These are phyloP conservation scores for Gallinago stenura DNA, from an alignment of 2,797 vertebrate species.

Conservation along the genomic window DNA sequence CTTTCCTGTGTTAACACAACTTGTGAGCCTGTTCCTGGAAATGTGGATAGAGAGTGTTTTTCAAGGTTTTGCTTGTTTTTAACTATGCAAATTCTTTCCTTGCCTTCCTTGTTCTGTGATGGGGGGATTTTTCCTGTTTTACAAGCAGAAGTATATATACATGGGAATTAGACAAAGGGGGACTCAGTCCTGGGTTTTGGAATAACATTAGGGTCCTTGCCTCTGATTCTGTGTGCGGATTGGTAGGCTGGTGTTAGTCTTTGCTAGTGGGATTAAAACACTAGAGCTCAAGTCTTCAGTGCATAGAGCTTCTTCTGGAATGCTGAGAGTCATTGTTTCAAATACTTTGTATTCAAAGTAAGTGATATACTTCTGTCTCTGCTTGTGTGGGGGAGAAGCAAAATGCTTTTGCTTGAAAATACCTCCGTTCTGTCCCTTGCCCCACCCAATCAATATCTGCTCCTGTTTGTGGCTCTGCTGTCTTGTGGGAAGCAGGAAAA, in stretches of 20 bases:
- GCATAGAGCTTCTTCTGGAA: background rate
- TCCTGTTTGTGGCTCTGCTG: background rate
- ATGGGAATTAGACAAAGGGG: background rate
- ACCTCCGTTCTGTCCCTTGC: background rate
- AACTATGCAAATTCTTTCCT: background rate
- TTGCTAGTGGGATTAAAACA: background rate
- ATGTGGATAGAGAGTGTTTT: background rate
- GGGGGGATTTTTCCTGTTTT: background rate
- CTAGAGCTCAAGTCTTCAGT: background rate
- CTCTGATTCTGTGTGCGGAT: background rate
- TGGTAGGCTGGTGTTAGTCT: background rate
- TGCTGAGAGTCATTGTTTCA: background rate
- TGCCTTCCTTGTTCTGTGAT: background rate
- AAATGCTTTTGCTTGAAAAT: constrained; percentile 30
- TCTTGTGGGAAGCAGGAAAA: constrained; percentile 5
- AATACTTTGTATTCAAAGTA: constrained; percentile 20
- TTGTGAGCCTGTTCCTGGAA: background rate
- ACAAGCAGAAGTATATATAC: background rate
- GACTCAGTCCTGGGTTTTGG: background rate
- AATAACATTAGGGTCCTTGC: background rate
- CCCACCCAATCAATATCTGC: constrained; percentile 28
- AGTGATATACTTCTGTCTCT: background rate
- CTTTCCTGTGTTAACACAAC: background rate
- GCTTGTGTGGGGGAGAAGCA: background rate
- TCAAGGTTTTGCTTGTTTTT: background rate